Base-by-base conservation (phyloP, 1,140 invertebrate species). In the Acyrthosiphon pisum region DNA sequence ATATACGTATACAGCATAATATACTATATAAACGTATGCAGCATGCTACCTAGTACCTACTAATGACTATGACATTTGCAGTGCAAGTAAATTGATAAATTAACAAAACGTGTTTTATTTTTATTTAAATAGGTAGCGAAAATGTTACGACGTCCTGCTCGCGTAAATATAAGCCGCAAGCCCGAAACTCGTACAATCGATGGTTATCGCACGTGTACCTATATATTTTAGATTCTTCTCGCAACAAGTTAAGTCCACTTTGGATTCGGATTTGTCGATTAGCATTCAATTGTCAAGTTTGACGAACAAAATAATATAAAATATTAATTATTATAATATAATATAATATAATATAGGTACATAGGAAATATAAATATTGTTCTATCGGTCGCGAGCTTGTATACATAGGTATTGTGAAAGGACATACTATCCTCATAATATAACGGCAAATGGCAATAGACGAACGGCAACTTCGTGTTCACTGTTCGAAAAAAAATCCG, bases 71-170 rank as follows among this genome's bases (percentile, higher is more conserved):
- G 60, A 76, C 60, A 76, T 76, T 76, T 76, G 30, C 30, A 76
- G 30, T 76, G 60, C 60, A 76, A 76, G 60, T 76, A 76, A 76
- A 76, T 76, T 76, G 60, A n/a, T 76, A 76, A 76, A 76, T 76
- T 76, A 76, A 76, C 60, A 0, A 76, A 76, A 76, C 60, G 30
- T n/a, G 60, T 76, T 76, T 76, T 60, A 30, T 60, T 68, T 76
- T 35, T 76, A 35, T 76, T n/a, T 6, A 76, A n/a, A 76, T 76
- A 76, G 60, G 30, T 76, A 76, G 60, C 60, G 14, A 76, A 76
- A 76, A 76, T 76, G 14, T 76, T 76, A 76, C 14, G 14, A 76
- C n/a, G n/a, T 76, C 30, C 60, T n/a, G 60, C 14, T 76, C 60
- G 60, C 60, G 30, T 76, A 76, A n/a, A 76, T 76, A n/a, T 76